These are phyloP conservation scores for Myiagra hebetior DNA, from an alignment of 2,113 vertebrate genomes.

Conservation along the genomic window DNA sequence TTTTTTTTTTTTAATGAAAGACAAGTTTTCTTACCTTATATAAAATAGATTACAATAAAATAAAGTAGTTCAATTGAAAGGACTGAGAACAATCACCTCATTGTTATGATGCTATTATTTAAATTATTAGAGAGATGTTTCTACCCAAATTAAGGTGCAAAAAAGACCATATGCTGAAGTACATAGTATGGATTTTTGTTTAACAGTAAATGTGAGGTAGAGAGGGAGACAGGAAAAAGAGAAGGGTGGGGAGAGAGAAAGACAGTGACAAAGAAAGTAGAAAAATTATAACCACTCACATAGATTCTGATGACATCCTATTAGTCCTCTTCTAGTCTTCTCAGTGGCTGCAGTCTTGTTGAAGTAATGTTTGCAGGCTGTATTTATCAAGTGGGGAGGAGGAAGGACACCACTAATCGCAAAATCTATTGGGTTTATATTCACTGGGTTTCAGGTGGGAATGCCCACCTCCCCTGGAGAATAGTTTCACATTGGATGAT, in stretches of 20 bases:
- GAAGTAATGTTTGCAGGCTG: neutral
- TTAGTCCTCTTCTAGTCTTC: neutral
- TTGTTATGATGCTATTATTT: neutral
- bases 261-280: neutral
- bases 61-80: neutral
- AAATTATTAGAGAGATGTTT: neutral
- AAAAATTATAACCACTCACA: neutral
- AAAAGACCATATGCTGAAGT: neutral
- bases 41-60: neutral
- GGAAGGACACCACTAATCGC: neutral
- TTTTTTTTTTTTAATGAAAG: neutral
- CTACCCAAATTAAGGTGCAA: neutral
- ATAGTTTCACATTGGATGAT: neutral
- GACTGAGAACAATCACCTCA: neutral
- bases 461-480: fast-evolving
- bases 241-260: neutral
- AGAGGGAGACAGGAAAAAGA: neutral
- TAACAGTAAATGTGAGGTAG: neutral
- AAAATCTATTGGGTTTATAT: neutral
- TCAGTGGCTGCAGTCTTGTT: neutral
- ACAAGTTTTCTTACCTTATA: neutral
- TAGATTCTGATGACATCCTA: fast-evolving
- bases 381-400: neutral
- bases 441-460: neutral
- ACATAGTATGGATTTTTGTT: neutral